Evolutionary conservation across 2,888 invertebrate species (phyloP).

Genomic region (Elegia similella): DNA sequence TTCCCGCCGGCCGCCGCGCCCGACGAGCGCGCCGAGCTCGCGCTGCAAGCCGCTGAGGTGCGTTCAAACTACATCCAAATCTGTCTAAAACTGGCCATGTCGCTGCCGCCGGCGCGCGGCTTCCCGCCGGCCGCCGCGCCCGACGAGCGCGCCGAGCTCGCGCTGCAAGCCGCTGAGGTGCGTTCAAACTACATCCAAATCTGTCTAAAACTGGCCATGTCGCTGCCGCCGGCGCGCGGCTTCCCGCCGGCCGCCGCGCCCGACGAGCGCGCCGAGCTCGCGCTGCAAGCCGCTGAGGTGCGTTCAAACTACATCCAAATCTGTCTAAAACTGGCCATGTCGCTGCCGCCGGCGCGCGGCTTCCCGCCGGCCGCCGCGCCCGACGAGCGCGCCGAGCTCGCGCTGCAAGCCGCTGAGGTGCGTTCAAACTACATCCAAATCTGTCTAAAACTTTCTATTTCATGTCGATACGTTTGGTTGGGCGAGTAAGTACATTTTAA

Average conservation of each 20-base stretch:
- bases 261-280: conserved; percentile 27
- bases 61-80: no score
- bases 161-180: conserved; percentile 36
- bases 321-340: conserved; percentile 85
- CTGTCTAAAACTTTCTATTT: no score
- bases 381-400: conserved; percentile 27
- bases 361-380: conserved; percentile 38
- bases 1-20: no score
- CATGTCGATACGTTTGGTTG: no score
- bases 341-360: conserved; percentile 65
- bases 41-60: no score
- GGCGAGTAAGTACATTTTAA: no score
- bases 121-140: conserved; percentile 38
- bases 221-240: conserved; percentile 65
- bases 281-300: conserved; percentile 36
- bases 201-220: conserved; percentile 85
- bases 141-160: conserved; percentile 27
- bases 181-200: no score
- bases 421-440: no score
- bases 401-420: conserved; percentile 36
- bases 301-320: no score
- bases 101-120: conserved; percentile 65
- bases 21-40: no score
- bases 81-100: conserved; percentile 85
- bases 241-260: conserved; percentile 38